These are phyloP conservation scores for Anomalospiza imberbis DNA, from an alignment of 2,797 vertebrate genomes.

Conservation along the genomic window DNA sequence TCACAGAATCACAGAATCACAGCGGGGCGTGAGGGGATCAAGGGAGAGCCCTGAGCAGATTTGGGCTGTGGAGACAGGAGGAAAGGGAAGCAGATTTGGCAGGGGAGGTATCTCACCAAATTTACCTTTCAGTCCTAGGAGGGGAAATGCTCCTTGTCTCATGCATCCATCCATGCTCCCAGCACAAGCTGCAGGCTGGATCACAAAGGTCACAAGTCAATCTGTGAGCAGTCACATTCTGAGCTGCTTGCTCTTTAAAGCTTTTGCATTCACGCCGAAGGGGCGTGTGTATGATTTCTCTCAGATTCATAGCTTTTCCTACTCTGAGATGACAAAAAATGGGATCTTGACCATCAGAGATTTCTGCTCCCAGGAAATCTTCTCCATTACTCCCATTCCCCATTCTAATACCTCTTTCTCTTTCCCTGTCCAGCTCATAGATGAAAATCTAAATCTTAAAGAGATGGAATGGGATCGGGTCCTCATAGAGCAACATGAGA, in stretches of 20 bases:
- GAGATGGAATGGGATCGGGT: no score
- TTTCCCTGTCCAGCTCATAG: no score
- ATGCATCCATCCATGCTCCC: no score
- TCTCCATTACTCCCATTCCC: no score
- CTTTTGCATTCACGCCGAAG: not conserved
- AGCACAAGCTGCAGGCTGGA: not conserved
- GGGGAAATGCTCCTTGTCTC: not conserved
- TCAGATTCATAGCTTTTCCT: no score
- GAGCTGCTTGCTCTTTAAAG: not conserved
- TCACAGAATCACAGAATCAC: not conserved
- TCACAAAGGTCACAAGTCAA: not conserved
- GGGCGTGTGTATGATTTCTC: no score
- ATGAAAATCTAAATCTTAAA: no score
- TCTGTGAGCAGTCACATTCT: not conserved
- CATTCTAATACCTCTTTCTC: no score
- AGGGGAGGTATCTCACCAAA: rapidly evolving
- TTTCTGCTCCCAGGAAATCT: no score
- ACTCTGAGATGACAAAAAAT: no score
- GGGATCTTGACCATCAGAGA: no score
- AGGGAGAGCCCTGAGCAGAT: not conserved
- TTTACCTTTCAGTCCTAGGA: not conserved
- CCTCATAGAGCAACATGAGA: no score
- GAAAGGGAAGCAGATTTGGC: not conserved
- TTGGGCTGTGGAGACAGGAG: not conserved
- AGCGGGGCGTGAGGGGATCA: rapidly evolving